phyloP scores from a whole-genome alignment of 2,797 vertebrate genomes.

The Nothura maculosa region DNA sequence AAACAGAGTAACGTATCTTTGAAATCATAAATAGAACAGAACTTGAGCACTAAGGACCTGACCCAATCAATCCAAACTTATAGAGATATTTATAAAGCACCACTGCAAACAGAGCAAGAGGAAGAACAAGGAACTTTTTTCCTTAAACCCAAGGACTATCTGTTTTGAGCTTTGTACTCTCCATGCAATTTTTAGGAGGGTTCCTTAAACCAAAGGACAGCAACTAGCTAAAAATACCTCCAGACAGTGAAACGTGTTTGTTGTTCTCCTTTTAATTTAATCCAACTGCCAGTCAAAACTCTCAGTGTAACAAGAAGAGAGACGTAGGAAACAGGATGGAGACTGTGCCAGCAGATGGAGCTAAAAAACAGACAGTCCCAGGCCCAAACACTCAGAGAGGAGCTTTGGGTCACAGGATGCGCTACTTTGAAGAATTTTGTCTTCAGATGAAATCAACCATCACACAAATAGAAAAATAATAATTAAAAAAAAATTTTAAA shows the following conservation, averaged over 20 bases:
- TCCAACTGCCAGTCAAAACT: background rate
- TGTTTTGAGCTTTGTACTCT: background rate
- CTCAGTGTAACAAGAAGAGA: background rate
- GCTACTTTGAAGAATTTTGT: background rate
- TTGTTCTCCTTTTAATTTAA: constrained; percentile 10
- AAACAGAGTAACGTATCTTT: background rate
- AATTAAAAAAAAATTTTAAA: background rate
- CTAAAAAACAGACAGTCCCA: constrained; percentile 55
- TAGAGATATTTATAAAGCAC: background rate
- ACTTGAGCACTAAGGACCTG: background rate
- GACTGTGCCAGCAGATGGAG: constrained; percentile 72
- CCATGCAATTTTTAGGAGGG: background rate
- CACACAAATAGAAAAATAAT: background rate
- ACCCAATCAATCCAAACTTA: background rate
- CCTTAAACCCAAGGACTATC: background rate
- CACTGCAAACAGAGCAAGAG: background rate
- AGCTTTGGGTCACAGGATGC: background rate
- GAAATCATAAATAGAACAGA: constrained; percentile 22
- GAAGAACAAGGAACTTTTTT: background rate
- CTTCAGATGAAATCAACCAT: background rate
- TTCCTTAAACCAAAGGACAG: background rate
- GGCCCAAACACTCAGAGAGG: background rate
- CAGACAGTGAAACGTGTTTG: background rate
- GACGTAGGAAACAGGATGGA: background rate
- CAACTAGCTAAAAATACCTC: constrained; percentile 28